Evolutionary conservation across 2,888 invertebrate genomes (phyloP).

Genomic region (Habroteleia sp.): DNA sequence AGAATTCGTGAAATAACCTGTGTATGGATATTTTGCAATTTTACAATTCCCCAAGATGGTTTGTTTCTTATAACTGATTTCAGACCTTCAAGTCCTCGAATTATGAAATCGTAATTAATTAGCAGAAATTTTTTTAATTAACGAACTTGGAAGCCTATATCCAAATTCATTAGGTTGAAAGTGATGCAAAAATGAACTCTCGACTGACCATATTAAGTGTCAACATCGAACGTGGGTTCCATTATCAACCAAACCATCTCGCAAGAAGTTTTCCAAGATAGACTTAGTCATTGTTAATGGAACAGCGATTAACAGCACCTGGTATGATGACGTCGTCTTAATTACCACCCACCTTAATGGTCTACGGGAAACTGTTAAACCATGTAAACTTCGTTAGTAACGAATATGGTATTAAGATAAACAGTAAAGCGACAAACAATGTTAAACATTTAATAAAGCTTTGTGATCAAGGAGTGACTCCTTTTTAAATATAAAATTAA

Average conservation of each 20-base stretch:
- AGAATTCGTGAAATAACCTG: too few relatives aligned
- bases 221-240: not conserved
- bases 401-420: slow-evolving; percentile 49
- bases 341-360: slow-evolving; percentile 56
- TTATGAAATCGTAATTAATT: not conserved
- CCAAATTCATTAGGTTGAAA: slow-evolving; percentile 1
- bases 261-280: slow-evolving; percentile 35
- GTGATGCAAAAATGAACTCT: slow-evolving; percentile 7
- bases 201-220: slow-evolving; percentile 10
- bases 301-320: slow-evolving; percentile 56
- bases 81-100: too few relatives aligned
- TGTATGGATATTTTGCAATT: too few relatives aligned
- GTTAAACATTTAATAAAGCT: slow-evolving; percentile 16
- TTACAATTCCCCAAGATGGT: too few relatives aligned
- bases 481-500: slow-evolving; percentile 9
- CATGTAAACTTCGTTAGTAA: slow-evolving; percentile 52
- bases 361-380: slow-evolving; percentile 38
- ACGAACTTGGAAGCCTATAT: not conserved
- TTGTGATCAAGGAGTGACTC: slow-evolving; percentile 31
- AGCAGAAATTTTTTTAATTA: slow-evolving; percentile 10
- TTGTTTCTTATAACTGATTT: too few relatives aligned
- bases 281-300: slow-evolving; percentile 57
- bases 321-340: slow-evolving; percentile 43
- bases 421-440: slow-evolving; percentile 29
- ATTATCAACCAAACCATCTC: slow-evolving; percentile 9